phyloP scores from a whole-genome alignment of 2,113 vertebrate genomes.

The Hippocampus guttulatus region DNA sequence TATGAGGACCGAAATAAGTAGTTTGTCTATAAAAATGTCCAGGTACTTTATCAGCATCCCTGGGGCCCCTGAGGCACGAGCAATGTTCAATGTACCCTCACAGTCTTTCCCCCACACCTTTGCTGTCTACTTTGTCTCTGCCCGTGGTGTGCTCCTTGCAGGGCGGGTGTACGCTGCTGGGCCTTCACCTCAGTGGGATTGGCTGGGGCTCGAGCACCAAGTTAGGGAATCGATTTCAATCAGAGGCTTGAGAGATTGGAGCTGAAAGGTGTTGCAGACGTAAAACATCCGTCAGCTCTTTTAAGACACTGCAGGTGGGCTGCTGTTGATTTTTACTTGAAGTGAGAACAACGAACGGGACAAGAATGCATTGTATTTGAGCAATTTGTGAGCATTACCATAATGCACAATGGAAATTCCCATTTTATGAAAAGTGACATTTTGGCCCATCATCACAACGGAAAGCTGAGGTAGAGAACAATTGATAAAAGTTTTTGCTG shows the following conservation, averaged over 20 bases:
- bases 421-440: neutral
- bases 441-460: neutral
- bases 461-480: constrained; percentile 14
- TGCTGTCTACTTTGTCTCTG: constrained; percentile 51
- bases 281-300: constrained; percentile 55
- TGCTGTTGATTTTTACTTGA: constrained; percentile 37
- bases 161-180: constrained; percentile 47
- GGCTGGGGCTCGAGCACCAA: constrained; percentile 58
- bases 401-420: neutral
- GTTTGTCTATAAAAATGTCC: constrained; percentile 81
- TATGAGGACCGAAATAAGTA: constrained; percentile 77
- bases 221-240: constrained; percentile 68
- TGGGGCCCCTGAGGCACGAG: constrained; percentile 65
- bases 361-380: neutral
- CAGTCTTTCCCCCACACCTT: constrained; percentile 34
- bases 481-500: constrained; percentile 43
- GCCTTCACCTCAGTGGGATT: constrained; percentile 48
- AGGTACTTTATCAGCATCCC: constrained; percentile 77
- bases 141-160: constrained; percentile 52
- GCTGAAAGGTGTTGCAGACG: constrained; percentile 58
- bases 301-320: constrained; percentile 36
- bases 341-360: constrained; percentile 40
- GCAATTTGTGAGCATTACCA: neutral
- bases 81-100: constrained; percentile 63
- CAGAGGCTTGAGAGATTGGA: constrained; percentile 57